These are phyloP conservation scores for Andrena marginata DNA, from an alignment of 2,888 invertebrate species.

Conservation along the genomic window DNA sequence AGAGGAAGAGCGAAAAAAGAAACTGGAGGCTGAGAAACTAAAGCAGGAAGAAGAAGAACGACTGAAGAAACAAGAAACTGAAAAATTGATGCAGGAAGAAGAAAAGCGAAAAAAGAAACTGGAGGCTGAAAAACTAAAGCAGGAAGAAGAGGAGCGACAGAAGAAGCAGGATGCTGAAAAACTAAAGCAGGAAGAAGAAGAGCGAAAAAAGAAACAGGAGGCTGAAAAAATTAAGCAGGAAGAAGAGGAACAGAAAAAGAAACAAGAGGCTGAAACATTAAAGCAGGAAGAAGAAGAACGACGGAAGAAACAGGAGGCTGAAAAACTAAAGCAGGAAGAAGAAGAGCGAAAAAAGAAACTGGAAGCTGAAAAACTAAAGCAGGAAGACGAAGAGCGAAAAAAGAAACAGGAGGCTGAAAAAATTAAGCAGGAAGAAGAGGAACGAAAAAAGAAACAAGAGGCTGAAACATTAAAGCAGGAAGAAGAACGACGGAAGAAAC, in stretches of 20 bases:
- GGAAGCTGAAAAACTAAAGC: constrained; percentile 62
- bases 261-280: constrained; percentile 68
- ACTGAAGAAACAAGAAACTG: constrained; percentile 42
- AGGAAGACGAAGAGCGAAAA: constrained; percentile 77
- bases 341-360: constrained; percentile 72
- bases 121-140: constrained; percentile 54
- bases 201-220: constrained; percentile 59
- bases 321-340: constrained; percentile 46
- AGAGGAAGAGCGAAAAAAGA: constrained; percentile 49
- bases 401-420: constrained; percentile 71
- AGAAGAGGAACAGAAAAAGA: constrained; percentile 73
- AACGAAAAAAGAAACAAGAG: constrained; percentile 41
- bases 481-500: constrained; percentile 49
- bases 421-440: not conserved
- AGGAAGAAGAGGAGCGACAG: constrained; percentile 42
- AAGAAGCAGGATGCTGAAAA: constrained; percentile 58
- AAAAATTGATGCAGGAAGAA: constrained; percentile 50
- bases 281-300: constrained; percentile 49
- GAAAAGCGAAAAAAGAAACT: constrained; percentile 52
- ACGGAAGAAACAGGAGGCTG: constrained; percentile 45
- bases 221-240: constrained; percentile 24
- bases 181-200: constrained; percentile 61
- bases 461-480: constrained; percentile 72
- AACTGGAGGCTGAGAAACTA: constrained; percentile 43
- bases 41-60: constrained; percentile 54